These are phyloP conservation scores for Holotrichia oblita DNA, from an alignment of 1,140 invertebrate species.

Conservation along the genomic window DNA sequence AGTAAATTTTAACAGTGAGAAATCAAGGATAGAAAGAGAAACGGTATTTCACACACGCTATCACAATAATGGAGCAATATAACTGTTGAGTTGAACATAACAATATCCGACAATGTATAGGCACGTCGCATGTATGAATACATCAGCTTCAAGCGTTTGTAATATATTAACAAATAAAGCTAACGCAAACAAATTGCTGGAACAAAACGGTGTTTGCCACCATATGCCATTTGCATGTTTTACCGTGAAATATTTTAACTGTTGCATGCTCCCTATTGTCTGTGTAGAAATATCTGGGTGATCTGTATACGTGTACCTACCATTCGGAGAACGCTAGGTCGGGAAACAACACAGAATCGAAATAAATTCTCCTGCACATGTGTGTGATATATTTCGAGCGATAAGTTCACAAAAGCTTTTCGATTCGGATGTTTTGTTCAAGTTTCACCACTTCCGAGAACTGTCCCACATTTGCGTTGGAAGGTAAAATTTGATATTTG, in stretches of 20 bases:
- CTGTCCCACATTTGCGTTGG: not conserved
- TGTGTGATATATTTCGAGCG: slow-evolving; percentile 5
- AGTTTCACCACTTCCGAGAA: not conserved
- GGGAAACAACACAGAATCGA: slow-evolving; percentile 4
- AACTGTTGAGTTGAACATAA: too few relatives aligned
- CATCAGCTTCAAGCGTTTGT: too few relatives aligned
- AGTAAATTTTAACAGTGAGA: too few relatives aligned
- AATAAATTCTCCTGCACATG: slow-evolving; percentile 18
- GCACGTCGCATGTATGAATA: too few relatives aligned
- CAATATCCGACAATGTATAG: too few relatives aligned
- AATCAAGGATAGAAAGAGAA: too few relatives aligned
- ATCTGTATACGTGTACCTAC: not conserved
- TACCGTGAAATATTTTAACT: slow-evolving; percentile 27
- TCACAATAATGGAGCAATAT: too few relatives aligned
- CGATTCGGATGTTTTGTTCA: slow-evolving; percentile 18
- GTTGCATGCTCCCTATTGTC: slow-evolving; percentile 25
- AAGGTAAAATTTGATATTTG: too few relatives aligned
- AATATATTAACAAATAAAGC: not conserved
- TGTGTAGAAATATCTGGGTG: not conserved
- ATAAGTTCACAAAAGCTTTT: slow-evolving; percentile 28
- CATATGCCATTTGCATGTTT: slow-evolving; percentile 1
- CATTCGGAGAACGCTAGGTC: slow-evolving; percentile 15
- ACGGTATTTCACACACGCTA: too few relatives aligned
- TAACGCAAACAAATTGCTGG: not conserved
- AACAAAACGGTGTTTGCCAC: not conserved